These are phyloP conservation scores for Colius striatus DNA, from an alignment of 2,113 vertebrate species.

Conservation along the genomic window DNA sequence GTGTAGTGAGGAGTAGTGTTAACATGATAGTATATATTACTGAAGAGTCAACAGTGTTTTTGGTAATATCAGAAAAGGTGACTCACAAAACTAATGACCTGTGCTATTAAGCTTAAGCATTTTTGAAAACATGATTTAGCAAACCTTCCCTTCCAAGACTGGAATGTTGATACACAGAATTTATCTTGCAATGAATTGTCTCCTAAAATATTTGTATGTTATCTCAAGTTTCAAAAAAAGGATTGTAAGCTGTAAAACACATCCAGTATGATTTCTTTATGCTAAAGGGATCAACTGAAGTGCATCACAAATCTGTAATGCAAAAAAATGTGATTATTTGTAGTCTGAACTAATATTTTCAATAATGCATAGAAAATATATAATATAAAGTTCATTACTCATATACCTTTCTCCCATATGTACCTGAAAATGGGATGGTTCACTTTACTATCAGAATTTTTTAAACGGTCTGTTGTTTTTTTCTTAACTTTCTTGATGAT, in stretches of 20 bases:
- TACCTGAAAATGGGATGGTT: slow-evolving; percentile 56
- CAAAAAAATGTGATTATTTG: slow-evolving; percentile 56
- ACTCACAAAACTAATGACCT: slow-evolving; percentile 25
- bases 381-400: slow-evolving; percentile 70
- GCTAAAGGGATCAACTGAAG: slow-evolving; percentile 21
- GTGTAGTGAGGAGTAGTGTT: neutral
- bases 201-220: slow-evolving; percentile 5
- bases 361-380: slow-evolving; percentile 66
- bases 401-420: slow-evolving; percentile 19
- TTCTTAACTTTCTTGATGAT: slow-evolving; percentile 48
- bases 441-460: slow-evolving; percentile 29
- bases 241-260: neutral
- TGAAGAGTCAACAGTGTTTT: neutral
- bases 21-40: neutral
- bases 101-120: neutral
- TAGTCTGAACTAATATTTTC: slow-evolving; percentile 60
- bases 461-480: neutral
- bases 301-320: slow-evolving; percentile 32
- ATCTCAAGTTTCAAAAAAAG: neutral
- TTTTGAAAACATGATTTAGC: slow-evolving; percentile 30
- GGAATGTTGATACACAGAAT: neutral
- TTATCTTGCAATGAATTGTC: neutral
- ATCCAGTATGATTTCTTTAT: neutral
- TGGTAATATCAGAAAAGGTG: neutral
- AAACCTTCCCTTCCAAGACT: neutral